Base-by-base conservation (phyloP, 35 echinoderm and acorn worm genomes). In the Heliocidaris tuberculata region DNA sequence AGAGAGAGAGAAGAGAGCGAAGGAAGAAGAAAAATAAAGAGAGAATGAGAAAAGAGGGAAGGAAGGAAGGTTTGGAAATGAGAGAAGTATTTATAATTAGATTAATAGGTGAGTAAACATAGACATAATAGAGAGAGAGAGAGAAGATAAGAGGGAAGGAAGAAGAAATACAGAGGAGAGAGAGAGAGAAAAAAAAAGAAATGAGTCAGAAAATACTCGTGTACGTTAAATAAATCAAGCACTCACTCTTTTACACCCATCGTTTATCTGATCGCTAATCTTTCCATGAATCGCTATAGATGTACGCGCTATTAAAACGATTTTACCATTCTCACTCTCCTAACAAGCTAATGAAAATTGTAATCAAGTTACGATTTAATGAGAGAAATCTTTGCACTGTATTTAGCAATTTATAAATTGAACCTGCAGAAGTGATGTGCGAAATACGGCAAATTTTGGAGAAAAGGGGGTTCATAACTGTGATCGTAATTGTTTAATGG, bases 321-420 rank as follows among this genome's bases (percentile, higher is more conserved):
- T 89, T 89, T 48, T 48, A 24, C 87, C 31, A 89, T 32, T 16
- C 31, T 47, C 11, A 31, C 47, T 32, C 47, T 30, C 19, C 87
- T 89, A 89, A 89, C 32, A 47, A 89, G 87, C 87, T 48, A 89
- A 89, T 89, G 31, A 89, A 89, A 89, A 89, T 47, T 89, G 87
- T 89, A 89, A 89, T 89, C 47, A 48, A 48, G 87, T 89, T 89
- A 89, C 17, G 19, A 48, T 32, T 48, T 89, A 89, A 89, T 48
- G 47, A 32, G 65, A 78, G 65, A 78, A 78, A 78, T 78, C 65
- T 78, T 27, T 27, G 19, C 65, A n/a, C 65, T 78, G 65, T 78
- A 78, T 78, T 78, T 78, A 78, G 65, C 65, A 78, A n/a, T 78
- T 78, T 78, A 27, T 78, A 78, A 78, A 78, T 78, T 24, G 65